phyloP scores from a whole-genome alignment of 2,113 vertebrate genomes.

The Catagonus wagneri region DNA sequence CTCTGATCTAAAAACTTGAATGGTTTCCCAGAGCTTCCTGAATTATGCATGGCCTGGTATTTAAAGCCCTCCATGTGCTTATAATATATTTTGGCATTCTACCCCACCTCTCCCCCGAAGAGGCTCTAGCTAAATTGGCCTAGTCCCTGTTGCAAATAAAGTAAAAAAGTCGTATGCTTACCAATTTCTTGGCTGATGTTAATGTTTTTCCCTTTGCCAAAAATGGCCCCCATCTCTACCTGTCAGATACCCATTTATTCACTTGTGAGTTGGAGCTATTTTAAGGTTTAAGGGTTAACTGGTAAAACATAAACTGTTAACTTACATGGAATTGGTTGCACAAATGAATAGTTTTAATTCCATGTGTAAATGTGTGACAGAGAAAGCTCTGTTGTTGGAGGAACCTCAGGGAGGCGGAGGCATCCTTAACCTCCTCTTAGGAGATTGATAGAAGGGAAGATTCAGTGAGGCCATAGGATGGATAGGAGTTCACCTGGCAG shows the following conservation, averaged over 20 bases:
- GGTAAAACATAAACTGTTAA: constrained; percentile 52
- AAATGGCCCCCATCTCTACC: background rate
- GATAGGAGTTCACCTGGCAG: background rate
- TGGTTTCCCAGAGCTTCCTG: constrained; percentile 12
- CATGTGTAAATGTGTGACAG: background rate
- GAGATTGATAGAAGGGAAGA: background rate
- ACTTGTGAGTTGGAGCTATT: constrained; percentile 35
- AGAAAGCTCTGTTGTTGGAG: background rate
- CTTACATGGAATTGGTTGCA: background rate
- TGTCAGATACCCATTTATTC: constrained; percentile 56
- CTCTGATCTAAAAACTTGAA: constrained; percentile 14
- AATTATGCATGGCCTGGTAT: background rate
- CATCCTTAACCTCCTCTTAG: background rate
- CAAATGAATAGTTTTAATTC: constrained; percentile 50
- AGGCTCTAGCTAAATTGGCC: background rate
- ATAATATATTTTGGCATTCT: constrained; percentile 16
- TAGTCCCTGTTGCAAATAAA: background rate
- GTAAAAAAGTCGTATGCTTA: background rate
- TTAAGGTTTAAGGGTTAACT: constrained; percentile 22
- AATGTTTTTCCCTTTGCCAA: background rate
- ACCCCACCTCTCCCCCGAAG: background rate
- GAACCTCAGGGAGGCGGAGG: background rate
- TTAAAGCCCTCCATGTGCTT: background rate
- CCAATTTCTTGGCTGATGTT: constrained; percentile 19
- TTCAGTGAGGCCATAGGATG: background rate